A percentile compares a stretch with the other conserved stretches of the same genome.
These are phyloP conservation scores for Odontophorus gujanensis DNA, from an alignment of 2,113 vertebrate species.

Conservation along the genomic window DNA sequence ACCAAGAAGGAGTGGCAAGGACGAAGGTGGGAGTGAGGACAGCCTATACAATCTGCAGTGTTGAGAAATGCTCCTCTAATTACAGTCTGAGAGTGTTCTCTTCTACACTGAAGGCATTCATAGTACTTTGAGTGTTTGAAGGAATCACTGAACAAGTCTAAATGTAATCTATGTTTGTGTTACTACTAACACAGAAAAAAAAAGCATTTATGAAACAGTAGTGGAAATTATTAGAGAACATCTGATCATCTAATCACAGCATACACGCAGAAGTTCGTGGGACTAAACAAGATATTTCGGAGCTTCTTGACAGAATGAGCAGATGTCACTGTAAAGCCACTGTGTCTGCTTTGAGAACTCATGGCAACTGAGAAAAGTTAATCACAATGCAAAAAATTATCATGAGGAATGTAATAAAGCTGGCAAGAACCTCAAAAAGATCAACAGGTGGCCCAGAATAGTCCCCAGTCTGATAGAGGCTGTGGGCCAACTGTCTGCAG, in stretches of 20 bases:
- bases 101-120: not conserved
- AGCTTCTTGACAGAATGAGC: not conserved
- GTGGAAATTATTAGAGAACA: not conserved
- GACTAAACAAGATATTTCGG: not conserved
- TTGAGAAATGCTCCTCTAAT: not conserved
- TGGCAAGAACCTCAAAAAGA: not conserved
- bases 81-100: not conserved
- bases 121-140: not conserved
- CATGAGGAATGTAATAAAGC: not conserved
- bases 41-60: not conserved
- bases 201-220: not conserved
- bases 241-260: not conserved
- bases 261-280: rapidly evolving
- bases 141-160: not conserved
- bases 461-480: not conserved
- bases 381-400: not conserved
- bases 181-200: not conserved
- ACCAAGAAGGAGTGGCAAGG: not conserved
- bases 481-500: not conserved
- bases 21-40: not conserved
- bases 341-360: not conserved
- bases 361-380: not conserved
- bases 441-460: not conserved
- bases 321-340: not conserved
- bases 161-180: constrained; percentile 5